A percentile compares a stretch with the other conserved stretches of the same genome.
These are phyloP conservation scores for Megalops atlanticus DNA, from an alignment of 2,113 vertebrate genomes.

Conservation along the genomic window DNA sequence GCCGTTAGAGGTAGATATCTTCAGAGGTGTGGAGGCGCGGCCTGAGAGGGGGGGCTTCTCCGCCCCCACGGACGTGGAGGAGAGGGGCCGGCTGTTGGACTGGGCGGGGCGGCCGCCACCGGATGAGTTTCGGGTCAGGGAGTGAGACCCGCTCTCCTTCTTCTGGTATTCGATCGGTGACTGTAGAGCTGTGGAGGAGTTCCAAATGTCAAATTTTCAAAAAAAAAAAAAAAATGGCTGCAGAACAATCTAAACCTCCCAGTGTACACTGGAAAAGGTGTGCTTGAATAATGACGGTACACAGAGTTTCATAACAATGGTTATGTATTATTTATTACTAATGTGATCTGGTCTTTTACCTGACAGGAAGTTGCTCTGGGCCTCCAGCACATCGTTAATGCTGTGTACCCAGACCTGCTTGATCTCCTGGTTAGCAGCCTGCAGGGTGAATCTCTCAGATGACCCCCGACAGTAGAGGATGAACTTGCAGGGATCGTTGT, in stretches of 20 bases:
- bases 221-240: not conserved
- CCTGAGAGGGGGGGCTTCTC: slow-evolving; percentile 78
- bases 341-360: slow-evolving; percentile 70
- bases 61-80: slow-evolving; percentile 70
- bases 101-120: slow-evolving; percentile 67
- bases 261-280: not conserved
- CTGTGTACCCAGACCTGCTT: slow-evolving; percentile 90
- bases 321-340: no score
- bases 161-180: slow-evolving; percentile 96
- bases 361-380: slow-evolving; percentile 92
- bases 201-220: no score
- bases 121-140: slow-evolving; percentile 77
- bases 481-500: slow-evolving; percentile 91
- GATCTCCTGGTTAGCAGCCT: slow-evolving; percentile 88
- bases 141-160: slow-evolving; percentile 77
- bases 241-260: not conserved
- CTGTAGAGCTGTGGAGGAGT: slow-evolving; percentile 79
- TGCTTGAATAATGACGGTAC: not conserved
- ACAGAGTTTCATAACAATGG: not conserved
- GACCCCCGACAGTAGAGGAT: slow-evolving; percentile 87
- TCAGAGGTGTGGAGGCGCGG: slow-evolving; percentile 79
- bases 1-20: slow-evolving; percentile 90
- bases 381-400: slow-evolving; percentile 86
- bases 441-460: slow-evolving; percentile 87
- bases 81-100: slow-evolving; percentile 75